A percentile compares a stretch with the other conserved stretches of the same genome.
phyloP scores from a whole-genome alignment of 2,888 invertebrate genomes.

The Quadroppia sp. region DNA sequence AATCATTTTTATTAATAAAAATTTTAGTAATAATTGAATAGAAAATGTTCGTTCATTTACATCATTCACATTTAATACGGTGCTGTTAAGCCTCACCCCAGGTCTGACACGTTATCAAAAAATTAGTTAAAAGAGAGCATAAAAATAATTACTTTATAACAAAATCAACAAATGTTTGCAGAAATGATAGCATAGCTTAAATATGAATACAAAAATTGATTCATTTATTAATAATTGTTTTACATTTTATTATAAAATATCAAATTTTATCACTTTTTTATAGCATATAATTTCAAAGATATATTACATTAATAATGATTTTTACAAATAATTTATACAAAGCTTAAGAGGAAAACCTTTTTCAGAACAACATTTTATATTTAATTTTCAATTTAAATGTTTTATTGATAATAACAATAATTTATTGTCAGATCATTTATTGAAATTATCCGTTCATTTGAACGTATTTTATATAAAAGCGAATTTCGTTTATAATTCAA shows the following conservation, averaged over 20 bases:
- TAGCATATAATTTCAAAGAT: too few species aligned
- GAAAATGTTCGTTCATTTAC: constrained; percentile 1
- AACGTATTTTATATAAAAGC: neutral
- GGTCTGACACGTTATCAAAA: constrained; percentile 6
- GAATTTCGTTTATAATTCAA: constrained; percentile 27
- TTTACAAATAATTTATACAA: too few species aligned
- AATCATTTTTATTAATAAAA: neutral
- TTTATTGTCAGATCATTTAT: neutral
- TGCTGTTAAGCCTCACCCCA: constrained; percentile 22
- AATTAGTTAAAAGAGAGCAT: too few species aligned
- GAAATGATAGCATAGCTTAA: too few species aligned
- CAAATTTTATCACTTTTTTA: too few species aligned
- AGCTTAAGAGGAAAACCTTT: too few species aligned
- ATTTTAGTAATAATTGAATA: constrained; percentile 9
- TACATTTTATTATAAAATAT: too few species aligned
- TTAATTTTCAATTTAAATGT: neutral
- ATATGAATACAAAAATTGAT: too few species aligned
- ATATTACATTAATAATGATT: too few species aligned
- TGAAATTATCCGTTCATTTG: constrained; percentile 25
- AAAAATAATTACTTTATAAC: too few species aligned
- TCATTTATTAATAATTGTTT: too few species aligned
- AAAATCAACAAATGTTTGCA: too few species aligned
- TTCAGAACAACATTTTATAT: neutral
- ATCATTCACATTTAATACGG: neutral
- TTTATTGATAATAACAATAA: neutral